Base-by-base conservation (phyloP, 2,888 invertebrate genomes). In the Papilio demoleus region DNA sequence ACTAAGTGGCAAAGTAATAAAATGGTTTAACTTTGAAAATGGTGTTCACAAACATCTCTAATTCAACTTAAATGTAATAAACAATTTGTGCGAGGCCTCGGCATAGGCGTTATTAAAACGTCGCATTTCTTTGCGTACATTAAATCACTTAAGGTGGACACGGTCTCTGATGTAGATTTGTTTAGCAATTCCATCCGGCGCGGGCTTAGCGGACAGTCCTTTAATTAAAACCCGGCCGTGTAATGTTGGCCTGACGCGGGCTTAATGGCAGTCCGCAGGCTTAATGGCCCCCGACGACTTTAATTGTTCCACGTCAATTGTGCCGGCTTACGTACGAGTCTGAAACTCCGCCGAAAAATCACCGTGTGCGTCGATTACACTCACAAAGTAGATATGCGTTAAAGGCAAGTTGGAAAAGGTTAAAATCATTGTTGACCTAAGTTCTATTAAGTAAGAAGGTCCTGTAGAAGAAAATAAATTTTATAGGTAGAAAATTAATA, bases 91-190 rank as follows among this genome's bases (percentile, higher is more conserved):
- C 70, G 73, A 75, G 74, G 75, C 74, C 74, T 73, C 74, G 74
- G 75, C 61, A 42, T 42, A 5, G 71, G 70, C 71, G 68, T 86
- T 86, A 86, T 86, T 87, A 82, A 87, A 87, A 85, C 84, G 85
- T 84, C 81, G 87, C 87, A 91, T 91, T 91, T 89, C 92, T 90
- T 91, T 86, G 86, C 90, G 89, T 88, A 90, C 88, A 90, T 92
- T 92, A 92, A 92, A 92, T 92, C 92, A 92, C 92, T 92, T 91
- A 88, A 91, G 92, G 92, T 92, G 92, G 92, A 92, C 92, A 91
- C 88, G 88, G 88, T 84, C 89, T 85, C 83, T 86, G 90, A 87
- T 89, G 91, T 88, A 87, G 91, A 92, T 92, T 92, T 92, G 92
- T 91, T 92, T 88, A 88, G 92, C 87, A 90, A 92, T 92, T 92